These are phyloP conservation scores for Hydriomena furcata DNA, from an alignment of 2,888 invertebrate species.

Conservation along the genomic window DNA sequence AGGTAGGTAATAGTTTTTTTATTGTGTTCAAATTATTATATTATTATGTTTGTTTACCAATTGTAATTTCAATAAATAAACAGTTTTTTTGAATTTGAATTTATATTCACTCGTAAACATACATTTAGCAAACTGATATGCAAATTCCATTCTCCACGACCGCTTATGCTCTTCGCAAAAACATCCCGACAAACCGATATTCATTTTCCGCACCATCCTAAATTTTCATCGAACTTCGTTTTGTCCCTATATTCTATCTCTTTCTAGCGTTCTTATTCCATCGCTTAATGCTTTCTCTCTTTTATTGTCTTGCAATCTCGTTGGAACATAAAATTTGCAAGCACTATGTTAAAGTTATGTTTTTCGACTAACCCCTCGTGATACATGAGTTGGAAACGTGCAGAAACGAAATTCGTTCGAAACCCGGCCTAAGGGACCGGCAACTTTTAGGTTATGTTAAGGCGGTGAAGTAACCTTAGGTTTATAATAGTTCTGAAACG, in stretches of 20 bases:
- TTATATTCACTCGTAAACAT: no score
- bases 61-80: no score
- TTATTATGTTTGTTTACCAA: no score
- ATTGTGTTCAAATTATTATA: no score
- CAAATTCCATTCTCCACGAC: neutral
- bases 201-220: constrained; percentile 2
- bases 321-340: constrained; percentile 56
- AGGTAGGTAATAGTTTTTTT: no score
- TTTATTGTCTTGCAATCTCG: constrained; percentile 39
- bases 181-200: constrained; percentile 3
- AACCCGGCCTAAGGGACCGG: no score
- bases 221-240: constrained; percentile 16
- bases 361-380: constrained; percentile 45
- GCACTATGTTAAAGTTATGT: constrained; percentile 49
- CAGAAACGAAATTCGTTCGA: no score
- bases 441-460: no score
- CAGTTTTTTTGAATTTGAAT: no score
- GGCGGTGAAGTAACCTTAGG: no score
- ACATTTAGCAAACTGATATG: neutral
- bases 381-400: no score
- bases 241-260: constrained; percentile 5
- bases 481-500: no score
- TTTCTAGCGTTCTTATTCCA: constrained; percentile 8
- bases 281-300: constrained; percentile 9
- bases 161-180: constrained; percentile 6